Conservation (phyloP, 2,113 vertebrate genomes). For the Burhinus bistriatus region DNA sequence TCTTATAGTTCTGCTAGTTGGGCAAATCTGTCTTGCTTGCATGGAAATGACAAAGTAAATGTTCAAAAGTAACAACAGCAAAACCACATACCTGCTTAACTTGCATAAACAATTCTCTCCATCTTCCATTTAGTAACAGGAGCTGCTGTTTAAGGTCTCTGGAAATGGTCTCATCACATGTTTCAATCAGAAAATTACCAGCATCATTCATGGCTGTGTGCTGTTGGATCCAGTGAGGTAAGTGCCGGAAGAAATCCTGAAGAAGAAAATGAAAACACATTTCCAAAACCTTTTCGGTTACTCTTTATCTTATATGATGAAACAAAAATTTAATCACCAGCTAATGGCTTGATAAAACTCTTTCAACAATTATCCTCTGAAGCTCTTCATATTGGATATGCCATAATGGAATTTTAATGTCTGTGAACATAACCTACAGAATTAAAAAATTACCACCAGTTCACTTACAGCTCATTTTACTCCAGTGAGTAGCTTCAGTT, state of each 20-base stretch:
- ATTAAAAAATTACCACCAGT: neutral
- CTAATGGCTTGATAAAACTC: neutral
- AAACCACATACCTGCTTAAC: constrained; percentile 88
- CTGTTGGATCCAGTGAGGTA: constrained; percentile 89
- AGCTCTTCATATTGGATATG: neutral
- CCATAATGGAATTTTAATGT: neutral
- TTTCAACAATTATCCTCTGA: neutral
- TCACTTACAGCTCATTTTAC: neutral
- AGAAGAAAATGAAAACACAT: neutral
- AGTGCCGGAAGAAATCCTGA: constrained; percentile 78
- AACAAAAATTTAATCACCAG: neutral
- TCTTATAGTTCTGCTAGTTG: neutral
- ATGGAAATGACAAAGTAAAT: neutral
- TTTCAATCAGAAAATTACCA: constrained; percentile 97
- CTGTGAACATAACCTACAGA: neutral
- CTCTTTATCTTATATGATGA: neutral
- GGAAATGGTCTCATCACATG: constrained; percentile 93
- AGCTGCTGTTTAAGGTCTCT: constrained; percentile 96
- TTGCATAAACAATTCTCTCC: constrained; percentile 84
- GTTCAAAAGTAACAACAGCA: neutral
- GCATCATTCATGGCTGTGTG: constrained; percentile 97
- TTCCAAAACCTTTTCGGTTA: neutral
- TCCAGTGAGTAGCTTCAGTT: neutral
- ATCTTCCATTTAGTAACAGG: constrained; percentile 85
- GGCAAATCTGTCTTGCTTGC: neutral